phyloP scores from a whole-genome alignment of 2,888 invertebrate genomes.

The Cyclophora albipunctata region DNA sequence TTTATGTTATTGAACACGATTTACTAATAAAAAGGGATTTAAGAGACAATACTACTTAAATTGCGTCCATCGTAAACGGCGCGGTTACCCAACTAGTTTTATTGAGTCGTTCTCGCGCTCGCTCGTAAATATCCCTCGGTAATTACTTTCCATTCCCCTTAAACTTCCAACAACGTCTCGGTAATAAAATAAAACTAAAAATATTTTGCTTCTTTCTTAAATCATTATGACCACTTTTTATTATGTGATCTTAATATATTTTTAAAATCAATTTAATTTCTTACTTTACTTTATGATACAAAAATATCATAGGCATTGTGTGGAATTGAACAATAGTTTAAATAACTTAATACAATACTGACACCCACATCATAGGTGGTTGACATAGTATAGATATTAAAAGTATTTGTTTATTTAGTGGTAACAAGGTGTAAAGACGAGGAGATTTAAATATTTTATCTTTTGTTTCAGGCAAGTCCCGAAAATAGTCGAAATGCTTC shows the following conservation, averaged over 20 bases:
- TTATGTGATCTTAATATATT: conserved; percentile 8
- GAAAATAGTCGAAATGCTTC: conserved; percentile 71
- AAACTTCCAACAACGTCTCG: conserved; percentile 41
- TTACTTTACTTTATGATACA: no score
- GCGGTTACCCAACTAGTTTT: conserved; percentile 65
- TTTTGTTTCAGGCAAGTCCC: conserved; percentile 67
- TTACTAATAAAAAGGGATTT: conserved; percentile 32
- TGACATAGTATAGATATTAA: no score
- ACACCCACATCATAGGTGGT: no score
- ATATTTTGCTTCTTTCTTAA: conserved; percentile 28
- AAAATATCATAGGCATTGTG: no score
- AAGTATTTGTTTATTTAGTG: no score
- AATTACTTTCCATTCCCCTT: conserved; percentile 67
- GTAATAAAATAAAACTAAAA: conserved; percentile 41
- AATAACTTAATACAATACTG: no score
- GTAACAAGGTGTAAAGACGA: no score
- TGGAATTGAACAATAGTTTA: no score
- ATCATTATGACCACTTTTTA: conserved; percentile 22
- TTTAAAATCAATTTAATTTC: background rate
- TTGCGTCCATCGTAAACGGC: conserved; percentile 50
- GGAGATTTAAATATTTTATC: background rate
- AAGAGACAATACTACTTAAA: conserved; percentile 50
- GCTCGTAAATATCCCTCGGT: conserved; percentile 65
- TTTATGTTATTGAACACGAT: conserved; percentile 12
- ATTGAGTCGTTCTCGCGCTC: conserved; percentile 62